Base-by-base conservation (phyloP, 2,113 vertebrate species). In the Scalopus aquaticus region DNA sequence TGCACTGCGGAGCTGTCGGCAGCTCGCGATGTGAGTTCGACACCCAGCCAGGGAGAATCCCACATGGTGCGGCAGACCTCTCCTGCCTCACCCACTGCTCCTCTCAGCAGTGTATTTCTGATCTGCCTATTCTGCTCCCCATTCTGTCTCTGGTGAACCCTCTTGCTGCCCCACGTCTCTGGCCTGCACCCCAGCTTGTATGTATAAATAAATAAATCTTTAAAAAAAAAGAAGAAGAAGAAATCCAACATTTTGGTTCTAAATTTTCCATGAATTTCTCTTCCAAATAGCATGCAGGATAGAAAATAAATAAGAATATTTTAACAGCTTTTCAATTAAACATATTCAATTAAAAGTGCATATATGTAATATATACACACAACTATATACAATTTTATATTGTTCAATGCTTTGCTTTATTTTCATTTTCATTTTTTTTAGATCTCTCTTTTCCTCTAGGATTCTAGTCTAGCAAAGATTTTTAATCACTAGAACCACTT, bases 221-320 rank as follows among this genome's bases (percentile, higher is more conserved):
- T n/a, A n/a, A n/a, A n/a, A n/a, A n/a, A n/a, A n/a, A n/a, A n/a
- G n/a, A n/a, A n/a, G n/a, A n/a, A n/a, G n/a, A 84, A 62, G 78
- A 19, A 15, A 81, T 46, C 4, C 69, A 91, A 67, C 5, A n/a
- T 74, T 42, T 54, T 2, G 20, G 83, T 58, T 93, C 44, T 39
- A 77, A 95, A 78, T 24, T 82, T 82, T 62, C 8, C 42, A 16
- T n/a, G 15, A 93, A 81, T 56, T 78, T 91, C 78, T 84, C 15
- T n/a, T 17, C 64, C 24, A 90, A 5, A 93, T 95, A 93, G 56
- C 3, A 8, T 62, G 0, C 0, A 58, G 51, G 15, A 81, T 91
- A 93, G 93, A 15, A 87, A 87, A 74, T 72, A 93, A 91, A 85
- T 1, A 82, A 91, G 37, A 92, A 81, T 80, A 90, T 37, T 17